Evolutionary conservation across 1,140 invertebrate species (phyloP), one percentile per base, ranked within the genome.

Genomic region (Scaptomyza pallida): DNA sequence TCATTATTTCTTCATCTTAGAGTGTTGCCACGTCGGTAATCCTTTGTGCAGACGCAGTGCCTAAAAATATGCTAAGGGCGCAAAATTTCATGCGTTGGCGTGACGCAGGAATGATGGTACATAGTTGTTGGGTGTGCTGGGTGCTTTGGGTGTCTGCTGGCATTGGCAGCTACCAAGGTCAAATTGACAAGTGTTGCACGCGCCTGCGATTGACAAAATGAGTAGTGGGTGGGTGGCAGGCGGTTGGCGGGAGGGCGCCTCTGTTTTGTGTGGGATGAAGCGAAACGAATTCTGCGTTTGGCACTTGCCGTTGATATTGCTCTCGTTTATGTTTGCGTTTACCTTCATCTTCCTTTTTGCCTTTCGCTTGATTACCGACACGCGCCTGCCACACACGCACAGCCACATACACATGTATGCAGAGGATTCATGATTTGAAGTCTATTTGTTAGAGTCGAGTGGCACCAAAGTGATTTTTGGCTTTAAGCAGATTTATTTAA

Each of bases 141-240:
- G 50, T 5, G 26, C 6, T 37, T 43, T 13, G 15, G 17, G 6
- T 65, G 72, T 60, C 72, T 35, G 54, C 72, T 64, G 82, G 69
- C 69, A 86, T 86, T 88, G 81, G 65, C 82, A 72, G 67, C 74
- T 45, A 35, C 51, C 82, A 88, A 88, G 82, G 82, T 88, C 82
- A 88, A 68, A 76, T 79, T 86, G 82, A 86, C 82, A 88, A 86
- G 82, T 88, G 82, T 88, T 88, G 82, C 82, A 88, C 82, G 82
- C 82, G 82, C 78, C 64, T 68, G 73, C 63, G 35, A 69, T 62
- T 62, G 65, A 54, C 70, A 56, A 68, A 75, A 62, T 45, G 52
- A 44, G 41, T 55, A 30, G 41, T 6, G 47, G 52, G 15, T 26
- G 44, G 16, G n/a, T n/a, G n/a, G n/a, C n/a, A n/a, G n/a, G 41